These are phyloP conservation scores for Hemistola chrysoprasaria DNA, from an alignment of 2,888 invertebrate species.

Conservation along the genomic window DNA sequence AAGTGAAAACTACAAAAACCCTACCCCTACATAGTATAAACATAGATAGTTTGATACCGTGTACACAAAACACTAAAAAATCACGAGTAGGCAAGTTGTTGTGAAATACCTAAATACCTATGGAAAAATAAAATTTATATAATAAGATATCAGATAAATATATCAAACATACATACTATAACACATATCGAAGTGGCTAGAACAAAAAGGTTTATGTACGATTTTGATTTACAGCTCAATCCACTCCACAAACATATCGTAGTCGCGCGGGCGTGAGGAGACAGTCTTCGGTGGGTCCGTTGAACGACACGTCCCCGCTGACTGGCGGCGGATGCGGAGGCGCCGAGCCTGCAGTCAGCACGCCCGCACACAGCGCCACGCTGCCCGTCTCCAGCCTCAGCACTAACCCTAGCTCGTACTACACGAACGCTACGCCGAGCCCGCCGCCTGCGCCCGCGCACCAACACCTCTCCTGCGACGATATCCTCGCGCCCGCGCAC, in stretches of 20 bases:
- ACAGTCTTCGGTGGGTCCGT: slow-evolving; percentile 84
- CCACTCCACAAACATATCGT: slow-evolving; percentile 83
- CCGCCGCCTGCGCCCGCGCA: slow-evolving; percentile 72
- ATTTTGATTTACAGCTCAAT: slow-evolving; percentile 78
- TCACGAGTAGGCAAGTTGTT: too few relatives aligned
- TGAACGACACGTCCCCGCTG: slow-evolving; percentile 79
- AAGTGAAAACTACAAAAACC: too few relatives aligned
- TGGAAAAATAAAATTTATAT: too few relatives aligned
- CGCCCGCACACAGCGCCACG: slow-evolving; percentile 73
- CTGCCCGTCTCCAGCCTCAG: slow-evolving; percentile 80
- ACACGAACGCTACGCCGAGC: slow-evolving; percentile 83
- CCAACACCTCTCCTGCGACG: slow-evolving; percentile 73
- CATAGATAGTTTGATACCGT: too few relatives aligned
- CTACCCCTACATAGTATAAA: too few relatives aligned
- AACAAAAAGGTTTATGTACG: too few relatives aligned
- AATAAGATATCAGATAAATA: too few relatives aligned
- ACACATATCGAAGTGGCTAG: too few relatives aligned
- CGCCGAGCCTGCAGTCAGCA: slow-evolving; percentile 69
- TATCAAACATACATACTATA: too few relatives aligned
- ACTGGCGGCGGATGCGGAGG: slow-evolving; percentile 57
- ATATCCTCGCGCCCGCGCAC: slow-evolving; percentile 64
- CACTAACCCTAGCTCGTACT: slow-evolving; percentile 81
- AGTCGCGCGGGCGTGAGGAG: slow-evolving; percentile 82
- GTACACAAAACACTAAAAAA: too few relatives aligned
- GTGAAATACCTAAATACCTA: too few relatives aligned